Conservation (phyloP, 2,888 invertebrate species). For the Mechanitis messenoides region DNA sequence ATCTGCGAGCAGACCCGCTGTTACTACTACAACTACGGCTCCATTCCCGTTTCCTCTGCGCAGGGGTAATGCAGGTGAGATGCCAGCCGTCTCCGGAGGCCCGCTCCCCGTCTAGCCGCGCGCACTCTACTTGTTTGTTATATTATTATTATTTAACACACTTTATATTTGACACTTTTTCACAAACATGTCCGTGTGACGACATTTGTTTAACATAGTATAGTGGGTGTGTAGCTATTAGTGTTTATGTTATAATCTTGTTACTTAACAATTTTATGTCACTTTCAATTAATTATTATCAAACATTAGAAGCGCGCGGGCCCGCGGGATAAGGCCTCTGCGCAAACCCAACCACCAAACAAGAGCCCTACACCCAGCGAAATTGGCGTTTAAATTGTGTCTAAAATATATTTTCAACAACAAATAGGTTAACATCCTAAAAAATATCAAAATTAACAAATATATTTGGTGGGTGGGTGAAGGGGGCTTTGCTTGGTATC, state of each 20-base stretch:
- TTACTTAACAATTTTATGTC: conserved; percentile 4
- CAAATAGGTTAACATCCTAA: conserved; percentile 17
- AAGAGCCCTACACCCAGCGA: conserved; percentile 75
- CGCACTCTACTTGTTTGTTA: conserved; percentile 40
- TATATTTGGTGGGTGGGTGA: conserved; percentile 76
- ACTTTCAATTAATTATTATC: background rate
- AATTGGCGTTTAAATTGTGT: conserved; percentile 42
- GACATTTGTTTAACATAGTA: conserved; percentile 37
- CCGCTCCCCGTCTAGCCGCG: conserved; percentile 70
- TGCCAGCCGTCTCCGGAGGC: conserved; percentile 76
- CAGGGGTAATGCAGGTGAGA: conserved; percentile 94
- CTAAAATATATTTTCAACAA: conserved; percentile 25
- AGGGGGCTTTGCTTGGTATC: conserved; percentile 79
- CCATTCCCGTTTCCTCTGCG: conserved; percentile 91
- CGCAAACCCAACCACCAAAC: conserved; percentile 76
- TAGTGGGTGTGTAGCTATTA: conserved; percentile 27
- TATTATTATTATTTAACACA: conserved; percentile 27
- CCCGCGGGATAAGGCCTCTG: conserved; percentile 73
- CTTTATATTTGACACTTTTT: conserved; percentile 25
- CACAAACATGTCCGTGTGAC: conserved; percentile 44
- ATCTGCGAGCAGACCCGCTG: conserved; percentile 93
- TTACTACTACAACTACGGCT: conserved; percentile 94
- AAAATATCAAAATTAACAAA: conserved; percentile 51
- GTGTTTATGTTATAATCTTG: conserved; percentile 22
- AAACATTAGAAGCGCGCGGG: conserved; percentile 54